phyloP scores from a whole-genome alignment of 2,888 invertebrate species.

The Drosophila dives region DNA sequence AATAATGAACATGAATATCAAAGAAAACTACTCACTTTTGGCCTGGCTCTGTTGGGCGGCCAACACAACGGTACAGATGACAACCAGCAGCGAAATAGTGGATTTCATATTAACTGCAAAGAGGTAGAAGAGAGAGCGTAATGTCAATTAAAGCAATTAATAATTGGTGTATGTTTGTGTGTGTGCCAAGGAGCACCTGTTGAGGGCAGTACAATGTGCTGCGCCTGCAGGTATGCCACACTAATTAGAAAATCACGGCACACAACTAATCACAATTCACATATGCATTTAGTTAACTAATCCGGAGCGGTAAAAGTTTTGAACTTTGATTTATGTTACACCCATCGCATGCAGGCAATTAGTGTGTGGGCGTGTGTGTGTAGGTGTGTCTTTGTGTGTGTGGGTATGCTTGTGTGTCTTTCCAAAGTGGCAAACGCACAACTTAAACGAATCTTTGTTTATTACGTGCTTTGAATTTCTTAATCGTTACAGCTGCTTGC shows the following conservation, averaged over 20 bases:
- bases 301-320: conserved; percentile 70
- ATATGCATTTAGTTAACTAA: conserved; percentile 73
- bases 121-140: conserved; percentile 12
- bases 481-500: conserved; percentile 33
- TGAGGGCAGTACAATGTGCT: conserved; percentile 48
- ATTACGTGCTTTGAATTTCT: conserved; percentile 70
- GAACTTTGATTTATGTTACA: conserved; percentile 76
- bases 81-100: conserved; percentile 82
- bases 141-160: conserved; percentile 30
- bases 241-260: conserved; percentile 71
- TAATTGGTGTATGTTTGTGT: background rate
- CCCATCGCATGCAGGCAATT: conserved; percentile 53
- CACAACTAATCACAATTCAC: conserved; percentile 43
- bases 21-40: conserved; percentile 81
- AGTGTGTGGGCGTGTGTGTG: conserved; percentile 20
- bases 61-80: conserved; percentile 83
- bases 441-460: conserved; percentile 63
- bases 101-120: conserved; percentile 83
- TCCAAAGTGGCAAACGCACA: conserved; percentile 51
- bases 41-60: conserved; percentile 83
- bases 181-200: conserved; percentile 56
- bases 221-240: conserved; percentile 52
- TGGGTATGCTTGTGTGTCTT: conserved; percentile 13
- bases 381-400: conserved; percentile 8
- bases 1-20: conserved; percentile 2